Percentiles rank a stretch among this genome's conserved stretches.
These are phyloP conservation scores for Globodera rostochiensis DNA, from an alignment of 1,140 invertebrate species.

Conservation along the genomic window DNA sequence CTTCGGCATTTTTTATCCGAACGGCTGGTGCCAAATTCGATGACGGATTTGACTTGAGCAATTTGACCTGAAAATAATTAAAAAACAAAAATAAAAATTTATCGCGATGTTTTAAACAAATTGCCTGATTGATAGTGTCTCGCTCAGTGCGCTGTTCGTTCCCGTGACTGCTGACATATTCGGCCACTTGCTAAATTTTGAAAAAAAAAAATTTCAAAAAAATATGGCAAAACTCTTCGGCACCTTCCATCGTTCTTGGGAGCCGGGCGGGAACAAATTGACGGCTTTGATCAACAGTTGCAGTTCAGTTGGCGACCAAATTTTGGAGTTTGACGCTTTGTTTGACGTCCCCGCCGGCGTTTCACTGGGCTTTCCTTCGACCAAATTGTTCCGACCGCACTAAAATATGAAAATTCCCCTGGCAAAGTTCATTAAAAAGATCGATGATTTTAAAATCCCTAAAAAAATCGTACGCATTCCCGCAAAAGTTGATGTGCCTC, in stretches of 20 bases:
- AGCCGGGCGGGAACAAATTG: slow-evolving; percentile 50
- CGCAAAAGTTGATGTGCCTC: slow-evolving; percentile 36
- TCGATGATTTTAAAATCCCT: not conserved
- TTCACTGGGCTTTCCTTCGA: not conserved
- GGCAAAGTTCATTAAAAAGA: not conserved
- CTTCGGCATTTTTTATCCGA: slow-evolving; percentile 11
- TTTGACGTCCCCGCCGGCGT: not conserved
- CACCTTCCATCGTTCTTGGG: slow-evolving; percentile 41
- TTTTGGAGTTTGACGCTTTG: slow-evolving; percentile 11
- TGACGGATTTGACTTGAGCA: slow-evolving; percentile 37
- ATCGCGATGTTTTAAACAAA: not conserved
- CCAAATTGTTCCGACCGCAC: not conserved
- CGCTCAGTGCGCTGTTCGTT: slow-evolving; percentile 44
- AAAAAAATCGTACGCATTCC: slow-evolving; percentile 34
- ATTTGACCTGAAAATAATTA: slow-evolving; percentile 49
- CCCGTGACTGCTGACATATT: slow-evolving; percentile 48
- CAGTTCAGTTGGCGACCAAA: slow-evolving; percentile 46
- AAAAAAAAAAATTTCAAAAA: not conserved
- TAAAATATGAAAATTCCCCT: not conserved
- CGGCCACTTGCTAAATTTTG: slow-evolving; percentile 34
- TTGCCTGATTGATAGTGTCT: slow-evolving; percentile 54
- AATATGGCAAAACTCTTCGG: not conserved
- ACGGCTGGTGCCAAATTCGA: not conserved
- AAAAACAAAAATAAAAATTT: slow-evolving; percentile 8
- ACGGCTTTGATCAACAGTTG: slow-evolving; percentile 50